Evolutionary conservation across 1,140 invertebrate species (phyloP).

Genomic region (Drosophila paulistorum): DNA sequence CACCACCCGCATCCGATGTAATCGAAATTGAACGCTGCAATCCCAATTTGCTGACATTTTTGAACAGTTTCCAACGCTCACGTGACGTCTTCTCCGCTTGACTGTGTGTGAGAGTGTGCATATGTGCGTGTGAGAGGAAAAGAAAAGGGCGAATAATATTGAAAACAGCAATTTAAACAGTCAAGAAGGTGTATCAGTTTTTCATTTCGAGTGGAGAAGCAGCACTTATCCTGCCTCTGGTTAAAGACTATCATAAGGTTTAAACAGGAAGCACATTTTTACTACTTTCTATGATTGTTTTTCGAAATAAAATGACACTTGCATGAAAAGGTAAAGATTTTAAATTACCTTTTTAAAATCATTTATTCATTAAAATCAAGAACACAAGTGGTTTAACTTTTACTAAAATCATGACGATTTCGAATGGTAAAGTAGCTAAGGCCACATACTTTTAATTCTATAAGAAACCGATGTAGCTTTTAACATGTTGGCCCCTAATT

Average conservation of each 20-base stretch:
- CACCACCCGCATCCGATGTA: conserved; percentile 49
- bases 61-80: conserved; percentile 86
- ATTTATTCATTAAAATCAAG: too few relatives aligned
- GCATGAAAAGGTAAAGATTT: too few relatives aligned
- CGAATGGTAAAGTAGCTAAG: too few relatives aligned
- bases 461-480: too few relatives aligned
- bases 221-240: neutral
- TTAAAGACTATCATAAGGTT: neutral
- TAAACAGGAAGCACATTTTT: too few relatives aligned
- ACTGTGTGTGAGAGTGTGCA: conserved; percentile 9
- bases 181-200: conserved; percentile 4
- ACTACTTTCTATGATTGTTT: too few relatives aligned
- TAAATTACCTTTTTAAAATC: too few relatives aligned
- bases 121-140: neutral
- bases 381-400: too few relatives aligned
- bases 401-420: too few relatives aligned
- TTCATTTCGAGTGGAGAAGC: neutral
- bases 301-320: too few relatives aligned
- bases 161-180: conserved; percentile 16
- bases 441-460: too few relatives aligned
- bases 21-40: conserved; percentile 83
- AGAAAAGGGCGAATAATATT: neutral
- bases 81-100: conserved; percentile 83
- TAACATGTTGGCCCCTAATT: too few relatives aligned
- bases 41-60: conserved; percentile 85